Conservation (phyloP, 2,113 vertebrate genomes). For the Platycercus adscitus region DNA sequence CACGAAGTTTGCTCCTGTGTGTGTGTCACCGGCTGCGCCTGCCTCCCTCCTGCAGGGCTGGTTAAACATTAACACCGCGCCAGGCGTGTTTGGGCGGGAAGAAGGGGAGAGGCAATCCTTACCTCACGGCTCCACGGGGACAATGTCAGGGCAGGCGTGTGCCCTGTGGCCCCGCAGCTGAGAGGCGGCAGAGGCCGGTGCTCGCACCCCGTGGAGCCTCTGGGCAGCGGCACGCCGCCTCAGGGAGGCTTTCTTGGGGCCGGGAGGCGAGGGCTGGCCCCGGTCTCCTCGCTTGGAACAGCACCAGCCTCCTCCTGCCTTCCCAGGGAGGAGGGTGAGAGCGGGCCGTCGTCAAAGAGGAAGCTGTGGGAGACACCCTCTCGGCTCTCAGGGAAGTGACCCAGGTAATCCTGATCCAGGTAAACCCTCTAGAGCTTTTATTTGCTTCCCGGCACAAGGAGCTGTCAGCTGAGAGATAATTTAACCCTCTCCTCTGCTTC, state of each 20-base stretch:
- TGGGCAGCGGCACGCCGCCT: background rate
- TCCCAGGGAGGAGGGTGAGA: accelerated
- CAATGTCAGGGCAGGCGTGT: background rate
- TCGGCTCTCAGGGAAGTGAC: background rate
- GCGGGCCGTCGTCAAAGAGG: background rate
- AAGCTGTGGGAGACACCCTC: background rate
- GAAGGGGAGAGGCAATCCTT: background rate
- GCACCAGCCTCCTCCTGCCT: background rate
- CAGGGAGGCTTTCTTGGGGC: accelerated
- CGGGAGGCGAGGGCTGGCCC: background rate
- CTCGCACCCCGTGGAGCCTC: background rate
- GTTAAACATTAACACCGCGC: slow-evolving; percentile 45
- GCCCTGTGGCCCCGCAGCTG: background rate
- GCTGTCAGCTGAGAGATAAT: background rate
- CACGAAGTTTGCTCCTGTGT: accelerated
- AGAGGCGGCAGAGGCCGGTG: background rate
- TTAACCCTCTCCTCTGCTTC: background rate
- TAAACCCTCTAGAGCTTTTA: background rate
- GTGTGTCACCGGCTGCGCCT: background rate
- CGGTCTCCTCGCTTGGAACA: accelerated
- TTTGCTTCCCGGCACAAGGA: background rate
- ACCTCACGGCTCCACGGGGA: background rate
- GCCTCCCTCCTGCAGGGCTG: background rate
- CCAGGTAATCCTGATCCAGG: background rate
- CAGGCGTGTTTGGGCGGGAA: background rate